phyloP scores from a whole-genome alignment of 37 sponge, comb jelly and placozoan genomes.

The Spongilla lacustris region DNA sequence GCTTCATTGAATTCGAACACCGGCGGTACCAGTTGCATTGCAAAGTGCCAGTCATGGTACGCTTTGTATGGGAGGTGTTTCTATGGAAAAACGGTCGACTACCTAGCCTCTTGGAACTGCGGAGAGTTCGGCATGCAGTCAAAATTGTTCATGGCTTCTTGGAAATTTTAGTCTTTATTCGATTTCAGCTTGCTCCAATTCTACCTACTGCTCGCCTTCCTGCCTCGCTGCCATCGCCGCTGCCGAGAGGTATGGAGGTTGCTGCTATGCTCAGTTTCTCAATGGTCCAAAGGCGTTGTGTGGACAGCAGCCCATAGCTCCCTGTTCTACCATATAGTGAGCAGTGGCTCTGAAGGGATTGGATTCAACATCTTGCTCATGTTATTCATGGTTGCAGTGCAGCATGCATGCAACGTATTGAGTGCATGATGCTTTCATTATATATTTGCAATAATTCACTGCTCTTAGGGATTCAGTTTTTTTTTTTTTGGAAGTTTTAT shows the following conservation, averaged over 20 bases:
- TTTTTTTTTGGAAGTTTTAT: background rate
- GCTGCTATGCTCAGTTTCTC: background rate
- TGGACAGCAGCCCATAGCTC: slow-evolving; percentile 1
- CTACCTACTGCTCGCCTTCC: background rate
- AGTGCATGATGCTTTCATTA: background rate
- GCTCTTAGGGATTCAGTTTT: background rate
- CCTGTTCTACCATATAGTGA: background rate
- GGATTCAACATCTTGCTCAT: background rate
- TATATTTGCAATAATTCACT: background rate
- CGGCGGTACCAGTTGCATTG: background rate
- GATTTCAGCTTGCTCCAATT: background rate
- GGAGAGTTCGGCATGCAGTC: background rate
- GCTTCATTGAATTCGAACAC: background rate
- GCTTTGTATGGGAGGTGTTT: background rate
- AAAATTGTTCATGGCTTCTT: background rate
- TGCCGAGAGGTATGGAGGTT: background rate
- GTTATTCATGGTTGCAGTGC: background rate
- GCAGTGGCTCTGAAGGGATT: background rate
- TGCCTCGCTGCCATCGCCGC: background rate
- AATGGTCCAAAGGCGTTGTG: slow-evolving; percentile 1
- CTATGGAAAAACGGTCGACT: background rate
- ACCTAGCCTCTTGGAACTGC: background rate
- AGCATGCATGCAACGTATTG: too few relatives aligned
- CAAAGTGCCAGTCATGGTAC: background rate
- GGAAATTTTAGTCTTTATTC: background rate